These are phyloP conservation scores for Orchesella flavescens DNA, from an alignment of 2,888 invertebrate species.

Conservation along the genomic window DNA sequence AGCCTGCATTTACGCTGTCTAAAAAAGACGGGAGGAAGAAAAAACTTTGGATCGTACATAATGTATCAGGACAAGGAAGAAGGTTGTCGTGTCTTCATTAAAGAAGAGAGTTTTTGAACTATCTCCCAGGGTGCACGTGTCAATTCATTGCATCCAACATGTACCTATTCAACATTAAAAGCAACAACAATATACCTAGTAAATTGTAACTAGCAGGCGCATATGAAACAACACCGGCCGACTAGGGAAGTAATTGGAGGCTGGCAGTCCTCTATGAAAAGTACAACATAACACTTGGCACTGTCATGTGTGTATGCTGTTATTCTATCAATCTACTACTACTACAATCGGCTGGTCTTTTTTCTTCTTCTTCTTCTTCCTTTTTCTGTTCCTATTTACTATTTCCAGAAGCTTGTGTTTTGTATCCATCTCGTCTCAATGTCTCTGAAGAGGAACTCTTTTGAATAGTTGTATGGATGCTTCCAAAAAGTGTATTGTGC, in stretches of 20 bases:
- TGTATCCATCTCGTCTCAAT: constrained; percentile 36
- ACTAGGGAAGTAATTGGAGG: constrained; percentile 31
- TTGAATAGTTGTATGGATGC: constrained; percentile 27
- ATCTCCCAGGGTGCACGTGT: constrained; percentile 69
- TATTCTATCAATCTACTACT: constrained; percentile 36
- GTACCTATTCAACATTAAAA: constrained; percentile 27
- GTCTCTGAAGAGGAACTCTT: constrained; percentile 58
- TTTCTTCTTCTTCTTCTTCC: constrained; percentile 26
- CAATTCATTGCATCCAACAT: constrained; percentile 66
- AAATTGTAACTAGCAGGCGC: neutral
- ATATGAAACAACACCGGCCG: constrained; percentile 42
- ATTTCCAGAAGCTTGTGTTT: constrained; percentile 49
- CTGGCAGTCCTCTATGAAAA: constrained; percentile 31
- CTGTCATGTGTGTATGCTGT: constrained; percentile 47
- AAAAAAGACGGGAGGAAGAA: neutral
- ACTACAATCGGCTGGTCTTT: constrained; percentile 16
- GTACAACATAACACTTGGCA: constrained; percentile 57
- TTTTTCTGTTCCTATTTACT: constrained; percentile 10
- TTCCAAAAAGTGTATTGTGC: neutral
- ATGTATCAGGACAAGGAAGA: constrained; percentile 48
- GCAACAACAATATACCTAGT: constrained; percentile 16
- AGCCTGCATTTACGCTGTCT: constrained; percentile 38
- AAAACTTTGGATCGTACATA: neutral
- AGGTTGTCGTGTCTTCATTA: constrained; percentile 71
- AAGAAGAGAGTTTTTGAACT: constrained; percentile 50